Percentiles rank a stretch among this genome's conserved stretches.
phyloP scores from a whole-genome alignment of 2,113 vertebrate species.

The Cisticola juncidis region DNA sequence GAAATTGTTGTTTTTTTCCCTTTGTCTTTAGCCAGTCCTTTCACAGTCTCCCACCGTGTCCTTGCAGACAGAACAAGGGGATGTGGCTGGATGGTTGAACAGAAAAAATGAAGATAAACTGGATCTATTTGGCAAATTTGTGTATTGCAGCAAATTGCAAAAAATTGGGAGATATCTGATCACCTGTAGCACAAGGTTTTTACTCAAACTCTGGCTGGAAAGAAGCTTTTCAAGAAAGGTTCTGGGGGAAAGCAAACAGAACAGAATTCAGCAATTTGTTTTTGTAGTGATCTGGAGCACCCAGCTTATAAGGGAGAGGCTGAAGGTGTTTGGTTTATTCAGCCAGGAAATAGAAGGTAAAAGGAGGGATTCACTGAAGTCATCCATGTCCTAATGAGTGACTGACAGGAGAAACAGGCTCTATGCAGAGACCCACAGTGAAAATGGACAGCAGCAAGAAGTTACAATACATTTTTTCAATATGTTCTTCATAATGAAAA shows the following conservation, averaged over 20 bases:
- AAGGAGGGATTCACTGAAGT: fast-evolving
- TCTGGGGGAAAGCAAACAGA: not conserved
- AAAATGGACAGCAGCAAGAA: not conserved
- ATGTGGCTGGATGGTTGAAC: not conserved
- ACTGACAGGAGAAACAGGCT: not conserved
- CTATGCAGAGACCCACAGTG: not conserved
- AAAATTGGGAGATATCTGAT: not conserved
- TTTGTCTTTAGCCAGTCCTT: not conserved
- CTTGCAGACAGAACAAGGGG: not conserved
- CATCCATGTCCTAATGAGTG: not conserved
- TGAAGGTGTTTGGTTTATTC: not conserved
- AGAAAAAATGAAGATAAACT: not conserved
- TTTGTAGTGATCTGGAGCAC: not conserved
- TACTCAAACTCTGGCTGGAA: not conserved
- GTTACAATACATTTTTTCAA: not conserved
- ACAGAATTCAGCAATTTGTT: not conserved
- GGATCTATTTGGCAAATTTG: not conserved
- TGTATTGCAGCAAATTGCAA: not conserved
- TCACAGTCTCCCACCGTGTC: not conserved
- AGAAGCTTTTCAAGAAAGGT: not conserved
- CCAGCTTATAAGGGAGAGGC: fast-evolving
- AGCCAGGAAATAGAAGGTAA: not conserved
- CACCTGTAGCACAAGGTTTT: not conserved
- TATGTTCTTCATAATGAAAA: not conserved
- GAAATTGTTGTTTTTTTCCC: not conserved